Conservation (phyloP, 2,888 invertebrate species). For the Pilophorus perplexus region DNA sequence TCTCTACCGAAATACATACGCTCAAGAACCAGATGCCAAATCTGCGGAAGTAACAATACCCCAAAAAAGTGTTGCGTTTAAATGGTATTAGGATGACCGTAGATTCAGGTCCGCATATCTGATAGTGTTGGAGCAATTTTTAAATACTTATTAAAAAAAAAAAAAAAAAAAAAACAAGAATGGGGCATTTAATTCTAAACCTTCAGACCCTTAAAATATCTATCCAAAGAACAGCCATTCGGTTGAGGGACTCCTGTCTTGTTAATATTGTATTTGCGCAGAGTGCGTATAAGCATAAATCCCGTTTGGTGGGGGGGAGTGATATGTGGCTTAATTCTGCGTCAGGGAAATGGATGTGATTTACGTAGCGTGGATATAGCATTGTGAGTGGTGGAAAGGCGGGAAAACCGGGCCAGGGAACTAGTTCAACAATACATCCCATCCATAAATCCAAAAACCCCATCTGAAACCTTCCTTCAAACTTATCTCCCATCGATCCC, state of each 20-base stretch:
- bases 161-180: too few relatives aligned
- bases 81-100: too few relatives aligned
- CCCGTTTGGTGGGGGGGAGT: conserved; percentile 33
- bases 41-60: too few relatives aligned
- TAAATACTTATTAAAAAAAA: too few relatives aligned
- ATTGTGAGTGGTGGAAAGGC: conserved; percentile 29
- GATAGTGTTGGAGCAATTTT: too few relatives aligned
- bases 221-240: too few relatives aligned
- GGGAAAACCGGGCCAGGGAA: conserved; percentile 11
- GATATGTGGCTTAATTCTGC: conserved; percentile 42
- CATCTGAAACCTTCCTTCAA: conserved; percentile 39
- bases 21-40: too few relatives aligned
- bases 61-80: too few relatives aligned
- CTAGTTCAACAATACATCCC: conserved; percentile 42
- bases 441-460: conserved; percentile 42
- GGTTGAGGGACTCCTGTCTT: not conserved
- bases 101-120: too few relatives aligned
- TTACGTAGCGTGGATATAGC: conserved; percentile 40
- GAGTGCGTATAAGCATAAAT: conserved; percentile 38
- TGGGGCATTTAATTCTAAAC: too few relatives aligned
- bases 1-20: too few relatives aligned
- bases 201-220: too few relatives aligned
- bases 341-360: conserved; percentile 38
- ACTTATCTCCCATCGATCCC: conserved; percentile 41
- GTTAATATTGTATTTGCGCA: conserved; percentile 36